Base-by-base conservation (phyloP, 2,888 invertebrate genomes). In the Ceraclea dissimilis region DNA sequence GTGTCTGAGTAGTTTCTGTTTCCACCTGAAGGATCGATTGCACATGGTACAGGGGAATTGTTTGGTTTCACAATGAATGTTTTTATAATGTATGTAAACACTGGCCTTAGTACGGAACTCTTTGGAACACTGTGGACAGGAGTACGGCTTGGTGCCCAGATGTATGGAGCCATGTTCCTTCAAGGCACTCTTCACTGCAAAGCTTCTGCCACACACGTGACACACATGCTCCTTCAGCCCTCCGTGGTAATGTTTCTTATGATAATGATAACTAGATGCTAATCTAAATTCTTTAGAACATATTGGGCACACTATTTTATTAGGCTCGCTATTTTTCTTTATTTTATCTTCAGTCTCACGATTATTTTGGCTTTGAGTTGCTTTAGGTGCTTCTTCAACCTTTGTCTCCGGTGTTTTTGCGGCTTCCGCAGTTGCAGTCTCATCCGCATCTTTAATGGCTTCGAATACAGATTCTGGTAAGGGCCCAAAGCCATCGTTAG, bases 251-350 rank as follows among this genome's bases (percentile, higher is more conserved):
- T 79, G 71, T 59, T 75, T 77, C 60, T 79, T 64, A 64, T 81
- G 81, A 63, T 80, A 79, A 65, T 75, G 75, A 60, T 76, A 72
- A 64, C 76, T 76, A 2, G 77, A 77, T 0, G 73, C 66, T n/a
- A 74, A 74, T 1, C 66, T 68, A 66, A 76, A 80, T 50, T 67
- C 68, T 62, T 78, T 78, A 2, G 69, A 68, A 64, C 79, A 79
- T 34, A 72, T 67, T 11, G 73, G 73, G 60, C 81, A 81, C 1
- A 71, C 71, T 21, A 73, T 73, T 17, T 58, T 59, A 11, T 56
- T 59, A 5, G 59, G 50, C 46, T 59, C 46, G 21, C 13, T 19
- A 18, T 50, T 51, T 16, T 31, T 33, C 19, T 47, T 46, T 20
- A 33, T 22, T n/a, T 54, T 49, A 13, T 43, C 49, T 26, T 51